A percentile compares a stretch with the other conserved stretches of the same genome.
These are phyloP conservation scores for Drosophila pectinifera DNA, from an alignment of 1,140 invertebrate genomes.

Conservation along the genomic window DNA sequence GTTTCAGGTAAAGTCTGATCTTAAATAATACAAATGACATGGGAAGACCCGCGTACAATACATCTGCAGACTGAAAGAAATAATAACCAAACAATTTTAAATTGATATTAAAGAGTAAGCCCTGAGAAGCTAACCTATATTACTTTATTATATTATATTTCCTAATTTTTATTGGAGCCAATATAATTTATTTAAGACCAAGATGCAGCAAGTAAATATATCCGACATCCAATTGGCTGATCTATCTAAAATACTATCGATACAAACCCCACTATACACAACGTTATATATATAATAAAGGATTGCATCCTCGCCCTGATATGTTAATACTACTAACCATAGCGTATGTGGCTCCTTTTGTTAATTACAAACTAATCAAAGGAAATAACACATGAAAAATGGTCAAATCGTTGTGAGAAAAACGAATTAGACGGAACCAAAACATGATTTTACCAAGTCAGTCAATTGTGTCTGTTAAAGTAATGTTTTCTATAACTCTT, in stretches of 20 bases:
- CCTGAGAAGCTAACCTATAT: not conserved
- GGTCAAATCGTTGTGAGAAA: not conserved
- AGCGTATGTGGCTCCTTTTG: conserved; percentile 71
- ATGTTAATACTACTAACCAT: conserved; percentile 13
- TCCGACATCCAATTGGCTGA: conserved; percentile 19
- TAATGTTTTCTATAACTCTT: conserved; percentile 74
- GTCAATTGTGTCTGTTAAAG: conserved; percentile 54
- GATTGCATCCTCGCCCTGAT: not conserved
- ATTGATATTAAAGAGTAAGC: not conserved
- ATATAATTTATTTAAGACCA: not conserved
- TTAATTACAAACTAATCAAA: conserved; percentile 78
- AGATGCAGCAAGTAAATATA: not conserved
- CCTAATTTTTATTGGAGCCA: not conserved
- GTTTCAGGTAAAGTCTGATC: conserved; percentile 17
- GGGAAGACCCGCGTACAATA: too few species aligned
- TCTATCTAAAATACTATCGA: conserved; percentile 34
- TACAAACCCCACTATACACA: conserved; percentile 7
- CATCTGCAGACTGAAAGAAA: not conserved
- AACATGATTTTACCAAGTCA: conserved; percentile 21
- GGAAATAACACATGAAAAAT: conserved; percentile 19
- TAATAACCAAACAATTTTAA: not conserved
- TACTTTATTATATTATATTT: not conserved
- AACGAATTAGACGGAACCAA: conserved; percentile 12
- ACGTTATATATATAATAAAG: too few species aligned
- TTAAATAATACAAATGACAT: too few species aligned